Evolutionary conservation across 2,888 invertebrate genomes (phyloP).

Genomic region (Prosapia bicincta): DNA sequence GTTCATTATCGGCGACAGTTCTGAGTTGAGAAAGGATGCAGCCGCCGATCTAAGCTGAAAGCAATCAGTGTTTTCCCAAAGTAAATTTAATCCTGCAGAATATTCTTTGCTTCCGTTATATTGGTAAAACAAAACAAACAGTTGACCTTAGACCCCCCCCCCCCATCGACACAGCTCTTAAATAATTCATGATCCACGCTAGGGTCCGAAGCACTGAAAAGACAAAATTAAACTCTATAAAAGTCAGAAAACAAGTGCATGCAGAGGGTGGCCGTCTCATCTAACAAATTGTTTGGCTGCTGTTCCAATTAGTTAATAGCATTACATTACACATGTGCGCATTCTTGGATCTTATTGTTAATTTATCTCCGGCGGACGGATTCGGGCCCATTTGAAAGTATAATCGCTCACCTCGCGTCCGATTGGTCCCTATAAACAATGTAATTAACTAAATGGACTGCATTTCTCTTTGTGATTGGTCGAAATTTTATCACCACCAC

Average conservation of each 20-base stretch:
- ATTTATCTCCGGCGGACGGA: conserved; percentile 30
- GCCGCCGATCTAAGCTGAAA: too few species aligned
- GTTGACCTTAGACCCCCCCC: neutral
- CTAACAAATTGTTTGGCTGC: neutral
- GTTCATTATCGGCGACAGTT: too few species aligned
- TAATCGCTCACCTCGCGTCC: conserved; percentile 26
- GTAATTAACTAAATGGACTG: conserved; percentile 18
- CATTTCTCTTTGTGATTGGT: neutral
- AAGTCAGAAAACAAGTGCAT: conserved; percentile 13
- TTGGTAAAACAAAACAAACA: neutral
- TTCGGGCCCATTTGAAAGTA: conserved; percentile 31
- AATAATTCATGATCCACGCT: conserved; percentile 20
- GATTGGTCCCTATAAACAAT: neutral
- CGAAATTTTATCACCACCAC: neutral
- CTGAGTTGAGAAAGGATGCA: too few species aligned
- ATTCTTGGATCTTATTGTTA: conserved; percentile 27
- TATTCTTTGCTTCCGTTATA: neutral
- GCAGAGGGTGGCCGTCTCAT: too few species aligned
- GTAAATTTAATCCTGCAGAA: too few species aligned
- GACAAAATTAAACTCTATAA: too few species aligned
- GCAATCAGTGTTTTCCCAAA: too few species aligned
- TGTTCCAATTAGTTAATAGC: conserved; percentile 32
- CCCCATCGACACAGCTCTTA: neutral
- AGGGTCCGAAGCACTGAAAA: too few species aligned
- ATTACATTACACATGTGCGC: conserved; percentile 31